Evolutionary conservation across 2,113 vertebrate species (phyloP).

Genomic region (Coracopsis vasa): DNA sequence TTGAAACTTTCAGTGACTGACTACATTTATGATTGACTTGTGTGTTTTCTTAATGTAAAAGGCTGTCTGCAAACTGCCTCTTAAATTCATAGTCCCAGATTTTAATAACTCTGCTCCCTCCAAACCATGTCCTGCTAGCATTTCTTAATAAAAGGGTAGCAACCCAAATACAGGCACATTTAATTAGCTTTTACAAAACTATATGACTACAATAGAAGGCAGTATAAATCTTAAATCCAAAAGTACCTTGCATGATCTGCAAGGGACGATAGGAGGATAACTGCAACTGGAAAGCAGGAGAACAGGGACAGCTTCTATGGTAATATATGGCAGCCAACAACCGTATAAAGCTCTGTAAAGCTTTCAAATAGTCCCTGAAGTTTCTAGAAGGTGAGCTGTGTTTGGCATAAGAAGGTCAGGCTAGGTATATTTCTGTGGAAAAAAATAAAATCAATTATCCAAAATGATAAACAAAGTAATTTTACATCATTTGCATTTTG

Average conservation of each 20-base stretch:
- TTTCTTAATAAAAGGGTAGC: not conserved
- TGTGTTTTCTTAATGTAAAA: not conserved
- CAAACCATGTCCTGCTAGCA: not conserved
- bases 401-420: not conserved
- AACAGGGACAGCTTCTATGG: not conserved
- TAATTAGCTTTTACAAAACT: not conserved
- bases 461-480: not conserved
- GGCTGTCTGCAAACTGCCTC: not conserved
- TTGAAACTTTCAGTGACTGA: conserved; percentile 24
- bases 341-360: not conserved
- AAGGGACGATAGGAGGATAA: not conserved
- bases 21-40: not conserved
- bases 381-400: not conserved
- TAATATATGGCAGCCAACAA: not conserved
- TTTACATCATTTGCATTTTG: conserved; percentile 10
- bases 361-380: not conserved
- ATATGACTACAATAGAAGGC: not conserved
- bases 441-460: not conserved
- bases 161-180: not conserved
- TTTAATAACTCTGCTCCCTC: not conserved
- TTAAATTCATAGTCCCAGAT: not conserved
- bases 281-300: not conserved
- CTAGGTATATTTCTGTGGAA: not conserved
- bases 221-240: not conserved
- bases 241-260: not conserved